Evolutionary conservation across 2,888 invertebrate genomes (phyloP), one percentile per base, ranked within the genome.

Genomic region (Kryphioiulus occultus): DNA sequence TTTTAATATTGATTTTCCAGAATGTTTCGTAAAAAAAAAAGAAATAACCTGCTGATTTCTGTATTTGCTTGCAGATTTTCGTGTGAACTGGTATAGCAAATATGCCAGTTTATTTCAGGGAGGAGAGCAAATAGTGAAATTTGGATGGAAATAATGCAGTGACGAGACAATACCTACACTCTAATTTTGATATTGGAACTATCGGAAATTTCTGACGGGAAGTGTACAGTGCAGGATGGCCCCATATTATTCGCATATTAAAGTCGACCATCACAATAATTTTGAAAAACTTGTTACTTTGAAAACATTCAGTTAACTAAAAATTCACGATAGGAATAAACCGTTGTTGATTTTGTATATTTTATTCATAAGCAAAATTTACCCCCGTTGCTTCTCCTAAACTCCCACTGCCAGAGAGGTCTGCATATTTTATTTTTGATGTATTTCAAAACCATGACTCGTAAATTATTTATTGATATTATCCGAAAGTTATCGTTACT

Each of bases 381-480:
- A 78, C 78, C 78, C 78, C 78, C 78, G 78, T 78, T 4, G 78
- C 30, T 30, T 78, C 30, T 30, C 78, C 30, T 26, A 78, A 78
- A 78, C 78, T 12, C 15, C 78, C 78, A 26, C 17, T 78, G 26
- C 68, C 26, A 0, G 7, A 26, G 68, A 78, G 78, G 78, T 78
- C 78, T 78, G 78, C 78, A 78, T 78, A 78, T 78, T 78, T 78
- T 78, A 78, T 30, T 78, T 78, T 78, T 78, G 78, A 78, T 78
- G 78, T 78, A 78, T 78, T 78, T 78, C 78, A 78, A 30, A 78
- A 78, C 30, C 78, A 78, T 78, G 78, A 78, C 78, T 78, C 30
- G 78, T 78, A 78, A 78, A 78, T 78, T 78, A 78, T 78, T 78
- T 78, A 78, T 78, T 78, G 78, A 78, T 78, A 78, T 78, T 78